A percentile compares a stretch with the other conserved stretches of the same genome.
phyloP scores from a whole-genome alignment of 2,888 invertebrate species.

The Cheilosia scutellata region DNA sequence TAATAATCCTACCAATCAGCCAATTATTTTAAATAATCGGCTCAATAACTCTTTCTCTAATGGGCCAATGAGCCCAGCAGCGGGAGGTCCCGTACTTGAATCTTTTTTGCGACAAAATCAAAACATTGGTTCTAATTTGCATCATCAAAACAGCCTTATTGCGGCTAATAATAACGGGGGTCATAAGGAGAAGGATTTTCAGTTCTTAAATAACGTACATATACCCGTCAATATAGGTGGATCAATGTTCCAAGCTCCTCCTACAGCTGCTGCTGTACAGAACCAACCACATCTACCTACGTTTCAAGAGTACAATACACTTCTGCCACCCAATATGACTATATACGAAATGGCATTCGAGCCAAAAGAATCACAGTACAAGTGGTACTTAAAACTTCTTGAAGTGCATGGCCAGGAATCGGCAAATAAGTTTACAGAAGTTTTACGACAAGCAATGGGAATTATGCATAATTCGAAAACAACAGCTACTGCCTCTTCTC shows the following conservation, averaged over 20 bases:
- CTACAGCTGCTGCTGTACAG: conserved; percentile 76
- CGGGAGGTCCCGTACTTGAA: conserved; percentile 77
- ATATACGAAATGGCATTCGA: conserved; percentile 86
- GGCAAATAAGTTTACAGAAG: conserved; percentile 85
- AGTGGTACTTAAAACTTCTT: conserved; percentile 86
- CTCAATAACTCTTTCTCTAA: conserved; percentile 81
- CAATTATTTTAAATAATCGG: conserved; percentile 80
- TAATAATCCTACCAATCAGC: conserved; percentile 76
- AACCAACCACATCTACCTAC: conserved; percentile 76
- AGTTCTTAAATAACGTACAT: conserved; percentile 87
- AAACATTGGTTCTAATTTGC: conserved; percentile 76
- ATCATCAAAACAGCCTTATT: conserved; percentile 75
- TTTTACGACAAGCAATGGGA: conserved; percentile 82
- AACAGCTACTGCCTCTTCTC: conserved; percentile 40
- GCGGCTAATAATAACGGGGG: conserved; percentile 50
- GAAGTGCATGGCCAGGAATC: conserved; percentile 86
- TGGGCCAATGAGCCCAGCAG: conserved; percentile 82
- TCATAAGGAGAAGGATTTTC: conserved; percentile 85
- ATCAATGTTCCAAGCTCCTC: conserved; percentile 78
- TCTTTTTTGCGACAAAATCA: conserved; percentile 76
- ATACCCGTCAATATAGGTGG: conserved; percentile 79
- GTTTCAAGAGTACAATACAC: conserved; percentile 81
- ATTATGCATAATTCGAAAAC: conserved; percentile 79
- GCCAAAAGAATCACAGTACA: conserved; percentile 85
- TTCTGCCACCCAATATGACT: conserved; percentile 86